Percentiles rank a stretch among this genome's conserved stretches.
These are phyloP conservation scores for Martes flavigula DNA, from an alignment of 2,797 vertebrate species.

Conservation along the genomic window DNA sequence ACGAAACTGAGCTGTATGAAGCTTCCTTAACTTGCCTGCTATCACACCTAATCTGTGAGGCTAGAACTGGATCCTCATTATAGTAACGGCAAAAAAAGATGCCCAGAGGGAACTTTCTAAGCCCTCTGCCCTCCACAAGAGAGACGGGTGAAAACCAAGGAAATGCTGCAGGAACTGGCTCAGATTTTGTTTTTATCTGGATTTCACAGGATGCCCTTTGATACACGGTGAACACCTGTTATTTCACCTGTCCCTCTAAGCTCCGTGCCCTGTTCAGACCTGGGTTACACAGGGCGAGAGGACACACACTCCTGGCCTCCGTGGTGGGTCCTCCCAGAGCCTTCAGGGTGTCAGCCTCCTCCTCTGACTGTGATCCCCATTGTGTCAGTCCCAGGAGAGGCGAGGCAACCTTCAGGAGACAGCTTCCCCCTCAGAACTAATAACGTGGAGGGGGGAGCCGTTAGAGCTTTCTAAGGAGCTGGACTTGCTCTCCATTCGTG, in stretches of 20 bases:
- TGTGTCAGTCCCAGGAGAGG: neutral
- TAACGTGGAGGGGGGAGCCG: rapidly evolving
- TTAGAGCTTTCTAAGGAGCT: neutral
- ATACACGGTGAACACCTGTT: neutral
- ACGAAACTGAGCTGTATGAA: neutral
- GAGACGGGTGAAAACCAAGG: neutral
- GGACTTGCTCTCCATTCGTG: neutral
- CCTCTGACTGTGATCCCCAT: neutral
- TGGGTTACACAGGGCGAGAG: rapidly evolving
- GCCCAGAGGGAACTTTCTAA: neutral
- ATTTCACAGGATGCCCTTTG: neutral
- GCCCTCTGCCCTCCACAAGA: neutral
- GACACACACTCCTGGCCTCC: neutral
- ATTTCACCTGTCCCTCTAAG: neutral
- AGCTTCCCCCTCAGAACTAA: neutral
- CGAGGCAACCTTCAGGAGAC: neutral
- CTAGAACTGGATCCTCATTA: neutral
- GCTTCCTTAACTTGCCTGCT: neutral
- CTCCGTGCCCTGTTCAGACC: neutral
- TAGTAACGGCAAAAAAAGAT: neutral
- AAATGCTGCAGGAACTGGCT: neutral
- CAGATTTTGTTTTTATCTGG: neutral
- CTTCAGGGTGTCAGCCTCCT: neutral
- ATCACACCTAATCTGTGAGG: neutral
- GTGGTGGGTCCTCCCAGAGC: neutral